Evolutionary conservation across 2,113 vertebrate species (phyloP), one percentile per base, ranked within the genome.

Genomic region (Globicephala melas): DNA sequence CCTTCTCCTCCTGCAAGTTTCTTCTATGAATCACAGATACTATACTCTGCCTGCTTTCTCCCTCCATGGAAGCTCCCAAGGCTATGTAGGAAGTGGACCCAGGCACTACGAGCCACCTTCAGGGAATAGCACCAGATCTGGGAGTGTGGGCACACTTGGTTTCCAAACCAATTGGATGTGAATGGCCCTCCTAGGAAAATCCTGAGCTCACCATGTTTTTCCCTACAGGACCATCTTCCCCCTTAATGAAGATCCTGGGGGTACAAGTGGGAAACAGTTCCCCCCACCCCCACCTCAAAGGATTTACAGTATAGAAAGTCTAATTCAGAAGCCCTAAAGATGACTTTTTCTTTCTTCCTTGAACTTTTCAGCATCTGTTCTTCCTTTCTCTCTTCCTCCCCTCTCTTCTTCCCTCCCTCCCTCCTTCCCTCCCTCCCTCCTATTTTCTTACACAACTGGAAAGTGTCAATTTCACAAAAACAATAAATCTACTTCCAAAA

Each of bases 401-500:
- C 31, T 28, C 5, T 13, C 14, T 55, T 55, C 20, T 9, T 36
- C 26, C 33, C 17, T n/a, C 36, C 17, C 8, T 20, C 14, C 38
- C 6, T 4, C 21, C 28, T 11, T n/a, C 15, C 7, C 7, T 73
- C 25, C 21, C 9, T 67, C 50, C 33, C 55, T 65, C 41, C 21
- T 80, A 36, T 33, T 83, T 82, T 18, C 62, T 94, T n/a, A 63
- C 10, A 76, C 65, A 77, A 50, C 18, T 73, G 25, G 55, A 81
- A 85, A 74, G 26, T 50, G 47, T 91, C 44, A 8, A 25, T 89
- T 92, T 50, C 71, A 83, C 68, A 36, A 77, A 89, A 86, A 62
- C 38, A 60, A 71, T 44, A 67, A 73, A 77, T 21, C 26, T 33
- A 9, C 92, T 92, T 92, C 94, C 84, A 58, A 89, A 90, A 74